phyloP scores from a whole-genome alignment of 1,140 invertebrate genomes.

The Calliopsis andreniformis region DNA sequence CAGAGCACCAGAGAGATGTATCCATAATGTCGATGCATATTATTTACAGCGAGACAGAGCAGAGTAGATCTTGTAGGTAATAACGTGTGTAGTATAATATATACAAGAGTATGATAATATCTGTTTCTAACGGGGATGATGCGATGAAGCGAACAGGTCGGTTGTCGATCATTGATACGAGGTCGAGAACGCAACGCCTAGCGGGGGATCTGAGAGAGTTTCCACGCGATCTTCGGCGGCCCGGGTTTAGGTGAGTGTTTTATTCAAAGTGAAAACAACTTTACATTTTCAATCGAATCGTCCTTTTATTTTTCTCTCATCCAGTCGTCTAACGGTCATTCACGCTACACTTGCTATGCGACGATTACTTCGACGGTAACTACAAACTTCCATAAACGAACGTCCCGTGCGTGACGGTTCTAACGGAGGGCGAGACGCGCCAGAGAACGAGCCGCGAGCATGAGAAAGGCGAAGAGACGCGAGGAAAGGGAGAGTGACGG shows the following conservation, averaged over 20 bases:
- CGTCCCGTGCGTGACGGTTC: too few species aligned
- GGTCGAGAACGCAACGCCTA: too few species aligned
- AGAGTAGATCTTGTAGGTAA: slow-evolving; percentile 82
- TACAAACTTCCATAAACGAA: background rate
- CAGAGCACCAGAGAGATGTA: slow-evolving; percentile 77
- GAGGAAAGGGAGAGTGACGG: background rate
- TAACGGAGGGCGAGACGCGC: too few species aligned
- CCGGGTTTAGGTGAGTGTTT: slow-evolving; percentile 38
- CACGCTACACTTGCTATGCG: slow-evolving; percentile 20
- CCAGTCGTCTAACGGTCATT: slow-evolving; percentile 31
- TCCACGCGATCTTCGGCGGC: slow-evolving; percentile 57
- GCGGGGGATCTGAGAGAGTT: background rate
- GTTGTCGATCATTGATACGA: slow-evolving; percentile 81
- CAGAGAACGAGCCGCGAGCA: background rate
- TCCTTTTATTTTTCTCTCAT: slow-evolving; percentile 60
- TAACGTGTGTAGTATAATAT: slow-evolving; percentile 74
- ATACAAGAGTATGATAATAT: slow-evolving; percentile 78
- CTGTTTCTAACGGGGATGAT: slow-evolving; percentile 84
- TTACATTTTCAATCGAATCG: slow-evolving; percentile 27
- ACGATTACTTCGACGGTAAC: slow-evolving; percentile 6
- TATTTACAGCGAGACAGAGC: slow-evolving; percentile 80
- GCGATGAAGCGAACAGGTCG: slow-evolving; percentile 82
- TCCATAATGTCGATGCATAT: slow-evolving; percentile 77
- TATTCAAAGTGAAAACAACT: slow-evolving; percentile 31
- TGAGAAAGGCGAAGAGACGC: slow-evolving; percentile 9